Base-by-base conservation (phyloP, 2,888 invertebrate genomes). In the Eutolmus rufibarbis region DNA sequence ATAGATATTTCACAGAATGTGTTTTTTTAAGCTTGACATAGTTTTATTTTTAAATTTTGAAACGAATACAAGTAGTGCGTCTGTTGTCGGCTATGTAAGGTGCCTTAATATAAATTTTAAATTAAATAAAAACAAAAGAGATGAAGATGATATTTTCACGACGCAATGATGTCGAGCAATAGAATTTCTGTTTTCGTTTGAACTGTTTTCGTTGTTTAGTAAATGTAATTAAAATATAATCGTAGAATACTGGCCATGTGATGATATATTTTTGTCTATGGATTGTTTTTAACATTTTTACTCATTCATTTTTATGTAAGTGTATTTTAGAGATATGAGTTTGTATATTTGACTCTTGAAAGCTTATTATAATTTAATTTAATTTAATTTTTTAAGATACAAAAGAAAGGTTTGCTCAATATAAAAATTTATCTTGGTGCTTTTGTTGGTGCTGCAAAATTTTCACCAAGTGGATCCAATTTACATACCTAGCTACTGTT, bases 301-400 rank as follows among this genome's bases (percentile, higher is more conserved):
- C 66, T 66, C 66, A 74, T 79, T 40, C 43, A 74, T 85, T 85
- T 74, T 40, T 46, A 74, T 85, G 43, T 85, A 74, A 85, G 34
- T 74, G 74, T 85, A 85, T 85, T 85, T 66, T 85, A 85, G 85
- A 85, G 85, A 85, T 85, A 85, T 85, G 85, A 85, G 85, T 85
- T 85, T 85, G 85, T 85, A 85, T 74, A 85, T 85, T 74, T 85
- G 74, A 85, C 85, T 85, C 74, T 85, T 85, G 37, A 37, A 66
- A 85, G 57, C 66, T 84, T 66, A 79, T 79, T 79, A 66, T 66
- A 2, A 19, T 66, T 66, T 66, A 5, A 31, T 34, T 76, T 37
- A 31, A 74, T 74, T 28, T 76, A n/a, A 16, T 46, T 76, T 76
- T 76, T 76, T 76, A 40, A 76, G 51, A 76, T n/a, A 76, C n/a